phyloP scores from a whole-genome alignment of 2,888 invertebrate species.

The Junonia oenone region DNA sequence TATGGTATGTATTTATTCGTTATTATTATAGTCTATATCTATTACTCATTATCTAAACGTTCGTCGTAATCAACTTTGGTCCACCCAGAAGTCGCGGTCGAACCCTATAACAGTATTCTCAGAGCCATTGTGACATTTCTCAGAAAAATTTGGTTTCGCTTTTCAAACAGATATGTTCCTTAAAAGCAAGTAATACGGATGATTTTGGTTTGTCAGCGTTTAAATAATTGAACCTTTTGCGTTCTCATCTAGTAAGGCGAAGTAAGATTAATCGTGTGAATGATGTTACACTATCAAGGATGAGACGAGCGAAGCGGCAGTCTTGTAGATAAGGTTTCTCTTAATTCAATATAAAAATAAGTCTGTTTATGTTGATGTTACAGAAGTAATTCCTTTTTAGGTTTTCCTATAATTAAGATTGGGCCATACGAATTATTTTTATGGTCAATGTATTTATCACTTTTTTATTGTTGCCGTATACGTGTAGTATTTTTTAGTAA shows the following conservation, averaged over 20 bases:
- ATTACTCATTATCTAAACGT: slow-evolving; percentile 2
- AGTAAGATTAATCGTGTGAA: slow-evolving; percentile 21
- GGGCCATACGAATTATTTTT: no score
- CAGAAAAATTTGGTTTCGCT: background rate
- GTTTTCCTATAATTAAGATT: background rate
- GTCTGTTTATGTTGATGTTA: slow-evolving; percentile 4
- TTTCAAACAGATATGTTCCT: background rate
- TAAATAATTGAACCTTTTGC: background rate
- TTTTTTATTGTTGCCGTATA: no score
- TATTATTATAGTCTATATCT: background rate
- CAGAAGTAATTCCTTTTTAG: background rate
- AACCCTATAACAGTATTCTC: slow-evolving; percentile 6
- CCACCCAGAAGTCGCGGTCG: slow-evolving; percentile 5
- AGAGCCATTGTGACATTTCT: background rate
- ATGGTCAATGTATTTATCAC: no score
- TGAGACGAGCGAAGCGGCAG: slow-evolving; percentile 17
- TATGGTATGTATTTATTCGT: no score
- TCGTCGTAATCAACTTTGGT: slow-evolving; percentile 27
- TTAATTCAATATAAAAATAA: slow-evolving; percentile 16
- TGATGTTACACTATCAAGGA: slow-evolving; percentile 19
- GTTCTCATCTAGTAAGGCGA: background rate
- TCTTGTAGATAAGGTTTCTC: slow-evolving; percentile 12
- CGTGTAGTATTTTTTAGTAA: no score
- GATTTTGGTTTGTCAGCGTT: background rate
- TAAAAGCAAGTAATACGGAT: background rate